Evolutionary conservation across 2,113 vertebrate genomes (phyloP).

Genomic region (Platycercus adscitus): DNA sequence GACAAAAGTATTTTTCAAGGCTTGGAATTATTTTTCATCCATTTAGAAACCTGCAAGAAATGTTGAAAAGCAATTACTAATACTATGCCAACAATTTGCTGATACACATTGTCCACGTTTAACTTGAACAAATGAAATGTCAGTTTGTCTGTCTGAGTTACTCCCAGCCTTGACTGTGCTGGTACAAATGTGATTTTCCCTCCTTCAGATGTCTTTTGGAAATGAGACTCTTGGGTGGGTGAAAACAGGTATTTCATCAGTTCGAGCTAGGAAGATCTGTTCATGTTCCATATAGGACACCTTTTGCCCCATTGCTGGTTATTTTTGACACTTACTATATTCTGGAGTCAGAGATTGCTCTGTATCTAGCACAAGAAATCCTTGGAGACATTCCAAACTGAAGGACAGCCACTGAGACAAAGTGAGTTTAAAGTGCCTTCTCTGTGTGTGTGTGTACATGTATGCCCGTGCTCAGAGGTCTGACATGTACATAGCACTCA

Average conservation of each 20-base stretch:
- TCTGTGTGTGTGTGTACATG: rapidly evolving
- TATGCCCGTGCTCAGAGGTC: rapidly evolving
- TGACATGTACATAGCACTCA: background rate
- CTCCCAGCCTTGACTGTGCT: background rate
- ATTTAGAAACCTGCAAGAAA: background rate
- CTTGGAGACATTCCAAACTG: background rate
- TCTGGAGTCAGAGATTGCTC: background rate
- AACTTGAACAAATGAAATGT: background rate
- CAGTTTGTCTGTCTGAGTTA: background rate
- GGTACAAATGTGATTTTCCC: background rate
- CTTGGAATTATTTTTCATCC: background rate
- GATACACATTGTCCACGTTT: background rate
- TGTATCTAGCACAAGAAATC: background rate
- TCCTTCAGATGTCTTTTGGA: background rate
- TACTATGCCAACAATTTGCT: background rate
- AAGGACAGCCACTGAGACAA: background rate
- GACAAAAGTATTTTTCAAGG: background rate
- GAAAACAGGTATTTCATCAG: background rate
- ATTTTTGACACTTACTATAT: background rate
- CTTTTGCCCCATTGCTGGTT: background rate
- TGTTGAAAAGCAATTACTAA: background rate
- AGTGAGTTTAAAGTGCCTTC: background rate
- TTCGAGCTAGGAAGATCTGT: background rate
- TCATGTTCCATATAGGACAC: background rate
- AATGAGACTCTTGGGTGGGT: background rate